Evolutionary conservation across 2,888 invertebrate species (phyloP).

Genomic region (Agonopterix subpropinquella): DNA sequence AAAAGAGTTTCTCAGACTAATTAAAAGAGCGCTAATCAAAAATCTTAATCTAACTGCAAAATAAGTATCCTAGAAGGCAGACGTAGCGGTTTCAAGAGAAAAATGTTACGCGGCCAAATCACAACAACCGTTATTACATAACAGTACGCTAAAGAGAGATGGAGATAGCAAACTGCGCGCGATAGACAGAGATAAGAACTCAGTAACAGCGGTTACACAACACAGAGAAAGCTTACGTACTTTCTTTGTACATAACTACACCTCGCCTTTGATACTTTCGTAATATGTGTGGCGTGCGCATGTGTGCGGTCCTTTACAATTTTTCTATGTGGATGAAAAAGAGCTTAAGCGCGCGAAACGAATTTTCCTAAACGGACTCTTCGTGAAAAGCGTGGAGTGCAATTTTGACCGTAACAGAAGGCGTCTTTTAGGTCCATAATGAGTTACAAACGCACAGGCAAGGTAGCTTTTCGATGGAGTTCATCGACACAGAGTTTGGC

Average conservation of each 20-base stretch:
- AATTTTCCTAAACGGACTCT: conserved; percentile 55
- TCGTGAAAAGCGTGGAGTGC: conserved; percentile 26
- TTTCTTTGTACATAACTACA: conserved; percentile 55
- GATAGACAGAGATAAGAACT: conserved; percentile 45
- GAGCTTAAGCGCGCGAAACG: conserved; percentile 42
- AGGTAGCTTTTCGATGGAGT: conserved; percentile 54
- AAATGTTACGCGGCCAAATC: conserved; percentile 68
- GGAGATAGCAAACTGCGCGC: conserved; percentile 19
- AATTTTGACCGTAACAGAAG: conserved; percentile 28
- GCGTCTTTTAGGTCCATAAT: conserved; percentile 8
- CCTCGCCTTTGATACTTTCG: conserved; percentile 33
- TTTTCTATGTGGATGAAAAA: conserved; percentile 53
- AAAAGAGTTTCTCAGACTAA: too few relatives aligned
- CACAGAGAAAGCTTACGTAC: conserved; percentile 72
- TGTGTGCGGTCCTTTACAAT: conserved; percentile 61
- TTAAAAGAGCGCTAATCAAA: not conserved
- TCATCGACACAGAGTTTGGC: conserved; percentile 70
- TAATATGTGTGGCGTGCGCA: conserved; percentile 19
- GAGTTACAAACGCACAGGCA: conserved; percentile 24
- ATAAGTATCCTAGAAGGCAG: conserved; percentile 23
- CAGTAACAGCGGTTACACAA: conserved; percentile 49
- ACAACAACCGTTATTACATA: conserved; percentile 74
- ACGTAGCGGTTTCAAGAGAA: conserved; percentile 55
- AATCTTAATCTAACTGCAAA: not conserved
- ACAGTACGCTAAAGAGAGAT: conserved; percentile 54